These are phyloP conservation scores for Epistrophella euchroma DNA, from an alignment of 2,888 invertebrate species.

Conservation along the genomic window DNA sequence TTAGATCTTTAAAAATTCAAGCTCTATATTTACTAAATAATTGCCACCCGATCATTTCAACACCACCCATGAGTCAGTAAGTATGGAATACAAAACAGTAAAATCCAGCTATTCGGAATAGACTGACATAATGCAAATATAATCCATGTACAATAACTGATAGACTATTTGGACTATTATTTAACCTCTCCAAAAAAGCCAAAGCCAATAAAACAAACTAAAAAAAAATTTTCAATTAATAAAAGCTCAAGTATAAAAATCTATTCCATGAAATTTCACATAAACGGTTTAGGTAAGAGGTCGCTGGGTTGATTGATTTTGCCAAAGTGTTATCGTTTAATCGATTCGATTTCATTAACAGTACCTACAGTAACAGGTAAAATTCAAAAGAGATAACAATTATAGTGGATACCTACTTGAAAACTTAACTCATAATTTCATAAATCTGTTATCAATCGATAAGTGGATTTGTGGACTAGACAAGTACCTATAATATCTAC, in stretches of 20 bases:
- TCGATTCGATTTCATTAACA: not conserved
- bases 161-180: no score
- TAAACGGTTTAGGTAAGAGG: not conserved
- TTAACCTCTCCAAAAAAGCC: not conserved
- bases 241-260: no score
- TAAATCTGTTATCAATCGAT: slow-evolving; percentile 32
- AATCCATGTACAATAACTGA: no score
- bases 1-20: no score
- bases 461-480: slow-evolving; percentile 31
- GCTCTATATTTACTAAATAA: no score
- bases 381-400: slow-evolving; percentile 16
- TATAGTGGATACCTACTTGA: not conserved
- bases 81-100: no score
- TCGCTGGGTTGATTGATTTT: not conserved
- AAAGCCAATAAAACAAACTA: not conserved
- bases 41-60: no score
- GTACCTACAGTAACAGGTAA: not conserved
- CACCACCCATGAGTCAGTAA: no score
- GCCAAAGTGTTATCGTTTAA: not conserved
- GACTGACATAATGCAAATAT: not conserved
- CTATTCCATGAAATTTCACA: not conserved
- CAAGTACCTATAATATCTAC: slow-evolving; percentile 35
- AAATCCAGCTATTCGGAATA: no score
- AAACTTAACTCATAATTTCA: slow-evolving; percentile 8
- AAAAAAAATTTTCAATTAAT: no score